Conservation (phyloP, 1,140 invertebrate genomes). For the Thrips palmi region DNA sequence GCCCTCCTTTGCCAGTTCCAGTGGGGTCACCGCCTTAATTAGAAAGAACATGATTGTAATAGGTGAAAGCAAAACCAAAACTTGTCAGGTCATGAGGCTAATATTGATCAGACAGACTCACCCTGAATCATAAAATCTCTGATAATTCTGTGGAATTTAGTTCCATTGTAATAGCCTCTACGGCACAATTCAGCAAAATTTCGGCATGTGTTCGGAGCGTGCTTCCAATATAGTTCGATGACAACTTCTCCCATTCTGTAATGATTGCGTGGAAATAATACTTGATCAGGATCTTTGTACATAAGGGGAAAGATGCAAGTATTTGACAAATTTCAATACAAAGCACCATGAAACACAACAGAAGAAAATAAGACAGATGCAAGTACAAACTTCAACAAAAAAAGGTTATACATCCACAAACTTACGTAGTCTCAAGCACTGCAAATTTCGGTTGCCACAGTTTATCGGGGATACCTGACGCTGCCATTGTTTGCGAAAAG, state of each 20-base stretch:
- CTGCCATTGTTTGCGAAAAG: no score
- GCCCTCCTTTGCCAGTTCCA: conserved; percentile 83
- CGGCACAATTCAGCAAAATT: conserved; percentile 90
- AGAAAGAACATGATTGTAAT: conserved; percentile 7
- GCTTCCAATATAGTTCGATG: conserved; percentile 94
- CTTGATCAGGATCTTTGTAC: no score
- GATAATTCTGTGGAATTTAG: conserved; percentile 93
- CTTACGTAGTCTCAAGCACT: conserved; percentile 59
- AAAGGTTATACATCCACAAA: conserved; percentile 13
- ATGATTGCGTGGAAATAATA: conserved; percentile 21
- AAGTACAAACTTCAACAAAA: conserved; percentile 9
- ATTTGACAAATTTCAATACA: conserved; percentile 11
- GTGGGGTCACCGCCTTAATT: conserved; percentile 67
- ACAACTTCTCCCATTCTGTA: conserved; percentile 81
- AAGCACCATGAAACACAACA: conserved; percentile 8
- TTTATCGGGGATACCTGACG: conserved; percentile 56
- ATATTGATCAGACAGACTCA: conserved; percentile 14
- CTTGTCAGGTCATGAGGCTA: not conserved
- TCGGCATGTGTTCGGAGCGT: conserved; percentile 83
- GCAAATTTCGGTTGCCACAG: conserved; percentile 73
- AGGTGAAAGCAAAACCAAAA: not conserved
- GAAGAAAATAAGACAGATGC: conserved; percentile 3
- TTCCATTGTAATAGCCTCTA: conserved; percentile 89
- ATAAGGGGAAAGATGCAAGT: conserved; percentile 4
- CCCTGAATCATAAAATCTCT: conserved; percentile 96